Evolutionary conservation across 2,113 vertebrate species (phyloP), one percentile per base, ranked within the genome.

Genomic region (Myotis davidii): DNA sequence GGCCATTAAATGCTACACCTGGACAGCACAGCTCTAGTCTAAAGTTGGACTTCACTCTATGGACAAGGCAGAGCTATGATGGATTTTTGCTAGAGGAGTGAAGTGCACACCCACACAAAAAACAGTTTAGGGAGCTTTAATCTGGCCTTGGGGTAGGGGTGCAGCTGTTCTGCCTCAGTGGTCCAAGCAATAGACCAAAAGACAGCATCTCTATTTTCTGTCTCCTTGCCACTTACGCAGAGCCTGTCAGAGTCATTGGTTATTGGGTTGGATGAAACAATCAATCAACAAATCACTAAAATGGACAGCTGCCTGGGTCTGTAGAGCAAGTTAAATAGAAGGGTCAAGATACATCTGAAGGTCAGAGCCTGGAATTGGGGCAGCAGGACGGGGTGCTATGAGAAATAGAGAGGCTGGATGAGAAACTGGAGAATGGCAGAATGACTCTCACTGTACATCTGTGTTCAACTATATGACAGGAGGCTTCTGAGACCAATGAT

Each of bases 111-210:
- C 25, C 32, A 79, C 52, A 25, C 23, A 25, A 11, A 78, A 54
- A 9, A 23, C 20, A 77, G 39, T 91, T 70, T 86, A 64, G 72
- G 65, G 65, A 76, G 2, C 27, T 69, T 48, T 81, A 48, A 81
- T 69, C 65, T 61, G 39, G 52, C 65, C 76, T 91, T 87, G 76
- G 27, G 12, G 9, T 9, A 29, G 45, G 17, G 85, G 23, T 42
- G 45, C 3, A 87, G 39, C 70, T 81, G 83, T 91, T 96, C 96
- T 92, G 69, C 90, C 82, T 92, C 59, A 29, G 85, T 56, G 67
- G 82, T 54, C 67, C 76, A 94, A 67, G 52, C 82, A 79, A 45
- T 56, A 83, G 93, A 97, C 74, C 11, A 0, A 78, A 79, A 86
- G 79, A 94, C 42, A 83, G 29, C 39, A 67, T 13, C 91, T 95